Conservation (phyloP, 1,140 invertebrate genomes). For the Pemphigus obesinymphae region DNA sequence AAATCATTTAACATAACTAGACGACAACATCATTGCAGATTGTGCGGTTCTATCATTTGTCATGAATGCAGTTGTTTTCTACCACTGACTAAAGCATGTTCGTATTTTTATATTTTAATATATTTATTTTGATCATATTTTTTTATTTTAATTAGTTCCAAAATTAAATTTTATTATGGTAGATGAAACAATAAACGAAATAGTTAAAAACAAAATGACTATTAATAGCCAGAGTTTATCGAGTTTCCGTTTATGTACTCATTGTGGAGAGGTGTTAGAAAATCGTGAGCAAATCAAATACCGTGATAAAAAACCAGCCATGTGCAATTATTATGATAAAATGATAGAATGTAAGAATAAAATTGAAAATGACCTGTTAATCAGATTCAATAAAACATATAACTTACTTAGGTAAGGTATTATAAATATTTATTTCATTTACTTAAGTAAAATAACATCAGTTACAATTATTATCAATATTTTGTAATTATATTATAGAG, state of each 20-base stretch:
- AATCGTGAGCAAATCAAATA: conserved; percentile 31
- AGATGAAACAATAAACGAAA: conserved; percentile 31
- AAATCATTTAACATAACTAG: conserved; percentile 79
- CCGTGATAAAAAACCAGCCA: neutral
- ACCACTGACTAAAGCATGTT: conserved; percentile 75
- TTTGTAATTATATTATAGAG: conserved; percentile 52
- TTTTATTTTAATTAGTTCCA: neutral
- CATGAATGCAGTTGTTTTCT: conserved; percentile 88
- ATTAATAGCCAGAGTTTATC: neutral
- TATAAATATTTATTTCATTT: too few species aligned
- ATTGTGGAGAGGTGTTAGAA: conserved; percentile 29
- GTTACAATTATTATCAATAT: neutral
- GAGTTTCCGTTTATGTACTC: conserved; percentile 25
- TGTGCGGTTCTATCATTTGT: conserved; percentile 95
- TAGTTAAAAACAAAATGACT: neutral
- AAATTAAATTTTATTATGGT: neutral
- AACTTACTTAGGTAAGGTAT: conserved; percentile 18
- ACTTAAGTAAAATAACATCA: neutral
- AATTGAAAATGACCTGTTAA: conserved; percentile 25
- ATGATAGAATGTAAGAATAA: conserved; percentile 21
- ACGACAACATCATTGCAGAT: conserved; percentile 90
- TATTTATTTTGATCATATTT: neutral
- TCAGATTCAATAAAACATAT: conserved; percentile 20
- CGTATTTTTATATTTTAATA: conserved; percentile 51
- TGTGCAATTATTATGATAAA: conserved; percentile 33